Conservation (phyloP, 2,888 invertebrate genomes). For the Lepidochitona cinerea region DNA sequence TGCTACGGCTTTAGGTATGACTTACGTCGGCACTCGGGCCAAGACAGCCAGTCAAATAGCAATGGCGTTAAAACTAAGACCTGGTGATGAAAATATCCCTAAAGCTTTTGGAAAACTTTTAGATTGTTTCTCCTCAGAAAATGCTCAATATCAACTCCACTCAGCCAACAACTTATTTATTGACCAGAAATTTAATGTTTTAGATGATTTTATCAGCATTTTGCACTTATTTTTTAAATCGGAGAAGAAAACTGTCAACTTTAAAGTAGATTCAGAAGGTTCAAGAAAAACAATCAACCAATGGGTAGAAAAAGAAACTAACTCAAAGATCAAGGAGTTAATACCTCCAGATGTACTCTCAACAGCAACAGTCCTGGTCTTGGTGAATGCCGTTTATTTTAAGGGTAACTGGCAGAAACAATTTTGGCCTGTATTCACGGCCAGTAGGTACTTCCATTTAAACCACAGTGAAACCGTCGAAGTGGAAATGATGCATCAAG, state of each 20-base stretch:
- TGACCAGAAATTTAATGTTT: slow-evolving; percentile 34
- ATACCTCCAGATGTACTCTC: slow-evolving; percentile 74
- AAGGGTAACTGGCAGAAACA: slow-evolving; percentile 71
- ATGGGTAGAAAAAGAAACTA: slow-evolving; percentile 87
- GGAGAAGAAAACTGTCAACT: slow-evolving; percentile 62
- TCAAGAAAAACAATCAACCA: slow-evolving; percentile 77
- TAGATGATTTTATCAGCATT: slow-evolving; percentile 43
- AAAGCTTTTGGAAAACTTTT: slow-evolving; percentile 34
- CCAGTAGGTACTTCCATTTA: slow-evolving; percentile 74
- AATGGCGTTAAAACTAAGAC: slow-evolving; percentile 33
- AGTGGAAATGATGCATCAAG: slow-evolving; percentile 80
- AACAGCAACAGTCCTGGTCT: slow-evolving; percentile 63
- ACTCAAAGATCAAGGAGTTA: slow-evolving; percentile 85
- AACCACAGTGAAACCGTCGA: slow-evolving; percentile 12
- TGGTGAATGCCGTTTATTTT: slow-evolving; percentile 73
- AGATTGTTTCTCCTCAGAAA: slow-evolving; percentile 27
- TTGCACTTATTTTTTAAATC: slow-evolving; percentile 38
- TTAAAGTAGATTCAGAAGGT: slow-evolving; percentile 59
- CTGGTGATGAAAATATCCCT: slow-evolving; percentile 26
- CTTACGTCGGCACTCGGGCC: slow-evolving; percentile 67
- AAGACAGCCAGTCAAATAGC: slow-evolving; percentile 64
- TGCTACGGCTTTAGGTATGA: slow-evolving; percentile 69
- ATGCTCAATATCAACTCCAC: slow-evolving; percentile 40
- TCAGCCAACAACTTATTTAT: slow-evolving; percentile 59
- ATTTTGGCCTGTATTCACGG: slow-evolving; percentile 76